Conservation (phyloP, 2,113 vertebrate species). For the Sinosuthora webbiana region DNA sequence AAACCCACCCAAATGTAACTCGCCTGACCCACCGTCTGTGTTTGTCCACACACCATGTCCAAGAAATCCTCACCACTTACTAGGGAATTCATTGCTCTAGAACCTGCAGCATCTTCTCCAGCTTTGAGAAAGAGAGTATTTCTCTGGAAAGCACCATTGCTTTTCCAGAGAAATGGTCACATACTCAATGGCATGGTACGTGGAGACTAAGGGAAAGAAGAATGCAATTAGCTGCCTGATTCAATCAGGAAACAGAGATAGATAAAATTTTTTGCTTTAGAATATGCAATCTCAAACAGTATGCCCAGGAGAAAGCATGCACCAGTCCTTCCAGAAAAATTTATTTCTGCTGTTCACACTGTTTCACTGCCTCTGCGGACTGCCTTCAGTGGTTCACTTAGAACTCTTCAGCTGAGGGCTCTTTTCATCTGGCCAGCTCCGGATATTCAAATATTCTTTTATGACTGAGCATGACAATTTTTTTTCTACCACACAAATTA, state of each 20-base stretch:
- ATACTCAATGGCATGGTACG: not conserved
- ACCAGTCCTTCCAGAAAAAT: not conserved
- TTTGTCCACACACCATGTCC: not conserved
- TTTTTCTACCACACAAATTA: not conserved
- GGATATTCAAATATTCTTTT: not conserved
- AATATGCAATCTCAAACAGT: not conserved
- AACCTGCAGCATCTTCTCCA: not conserved
- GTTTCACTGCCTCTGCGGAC: not conserved
- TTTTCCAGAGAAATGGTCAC: not conserved
- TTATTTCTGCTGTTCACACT: not conserved
- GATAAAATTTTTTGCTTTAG: not conserved
- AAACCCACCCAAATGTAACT: not conserved
- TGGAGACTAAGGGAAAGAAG: not conserved
- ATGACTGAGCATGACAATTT: not conserved
- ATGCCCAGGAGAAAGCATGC: not conserved
- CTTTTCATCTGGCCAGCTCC: not conserved
- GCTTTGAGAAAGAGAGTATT: not conserved
- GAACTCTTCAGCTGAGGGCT: not conserved
- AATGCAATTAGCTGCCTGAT: not conserved
- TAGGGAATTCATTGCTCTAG: not conserved
- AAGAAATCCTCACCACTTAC: not conserved
- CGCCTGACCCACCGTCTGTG: rapidly evolving
- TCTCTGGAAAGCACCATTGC: not conserved
- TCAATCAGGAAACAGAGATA: not conserved
- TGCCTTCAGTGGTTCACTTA: not conserved